These are phyloP conservation scores for Diabrotica undecimpunctata DNA, from an alignment of 1,140 invertebrate genomes.

Conservation along the genomic window DNA sequence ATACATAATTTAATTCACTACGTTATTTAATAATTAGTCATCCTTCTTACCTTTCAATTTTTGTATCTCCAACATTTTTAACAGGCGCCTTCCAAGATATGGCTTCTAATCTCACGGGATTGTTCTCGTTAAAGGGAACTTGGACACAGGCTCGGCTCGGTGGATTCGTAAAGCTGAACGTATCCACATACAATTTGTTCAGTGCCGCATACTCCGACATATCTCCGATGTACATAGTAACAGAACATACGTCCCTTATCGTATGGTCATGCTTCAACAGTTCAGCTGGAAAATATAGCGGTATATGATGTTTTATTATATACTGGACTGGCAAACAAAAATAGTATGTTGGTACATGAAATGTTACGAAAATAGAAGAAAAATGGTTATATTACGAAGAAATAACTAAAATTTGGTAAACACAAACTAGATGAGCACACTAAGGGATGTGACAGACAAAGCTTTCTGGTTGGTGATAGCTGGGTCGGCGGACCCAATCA, in stretches of 20 bases:
- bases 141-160: constrained; percentile 86
- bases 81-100: constrained; percentile 56
- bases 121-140: constrained; percentile 66
- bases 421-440: too few species aligned
- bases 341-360: too few species aligned
- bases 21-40: too few species aligned
- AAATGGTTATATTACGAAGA: too few species aligned
- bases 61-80: constrained; percentile 26
- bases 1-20: too few species aligned
- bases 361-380: too few species aligned
- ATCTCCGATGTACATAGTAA: constrained; percentile 77
- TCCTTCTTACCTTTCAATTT: constrained; percentile 39
- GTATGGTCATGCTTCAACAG: constrained; percentile 52
- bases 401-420: too few species aligned
- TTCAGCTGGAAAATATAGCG: constrained; percentile 25
- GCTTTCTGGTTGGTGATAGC: too few species aligned
- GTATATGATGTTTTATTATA: neutral
- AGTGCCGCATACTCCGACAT: constrained; percentile 75
- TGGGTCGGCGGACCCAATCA: too few species aligned
- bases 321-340: too few species aligned
- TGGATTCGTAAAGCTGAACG: constrained; percentile 76
- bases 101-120: constrained; percentile 75
- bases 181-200: constrained; percentile 73
- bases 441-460: too few species aligned
- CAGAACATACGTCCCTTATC: constrained; percentile 68